Conservation (phyloP, 2,888 invertebrate species). For the Caenorhabditis wallacei region DNA sequence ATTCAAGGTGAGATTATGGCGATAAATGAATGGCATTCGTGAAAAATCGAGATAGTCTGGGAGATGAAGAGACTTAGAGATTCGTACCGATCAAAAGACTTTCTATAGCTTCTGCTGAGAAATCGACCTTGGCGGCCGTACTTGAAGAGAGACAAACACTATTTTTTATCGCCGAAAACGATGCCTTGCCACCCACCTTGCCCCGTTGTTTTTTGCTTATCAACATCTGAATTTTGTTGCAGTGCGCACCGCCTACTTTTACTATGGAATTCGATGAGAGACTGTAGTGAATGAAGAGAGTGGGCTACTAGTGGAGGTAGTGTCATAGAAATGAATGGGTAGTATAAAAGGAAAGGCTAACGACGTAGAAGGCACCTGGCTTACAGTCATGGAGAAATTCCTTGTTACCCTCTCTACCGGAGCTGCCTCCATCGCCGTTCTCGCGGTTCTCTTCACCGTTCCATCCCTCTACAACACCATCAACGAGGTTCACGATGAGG, state of each 20-base stretch:
- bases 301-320: background rate
- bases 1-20: slow-evolving; percentile 63
- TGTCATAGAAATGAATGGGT: slow-evolving; percentile 3
- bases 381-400: slow-evolving; percentile 71
- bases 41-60: background rate
- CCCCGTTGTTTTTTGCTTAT: slow-evolving; percentile 57
- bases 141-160: slow-evolving; percentile 48
- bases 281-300: slow-evolving; percentile 27
- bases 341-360: slow-evolving; percentile 50
- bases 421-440: slow-evolving; percentile 74
- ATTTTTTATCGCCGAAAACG: slow-evolving; percentile 55
- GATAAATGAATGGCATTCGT: slow-evolving; percentile 61
- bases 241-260: slow-evolving; percentile 48
- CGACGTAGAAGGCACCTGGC: slow-evolving; percentile 49
- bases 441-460: slow-evolving; percentile 78
- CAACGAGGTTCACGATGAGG: slow-evolving; percentile 77
- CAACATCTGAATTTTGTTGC: slow-evolving; percentile 56
- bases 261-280: slow-evolving; percentile 52
- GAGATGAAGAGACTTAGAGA: slow-evolving; percentile 33
- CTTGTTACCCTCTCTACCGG: slow-evolving; percentile 68
- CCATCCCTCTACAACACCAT: slow-evolving; percentile 80
- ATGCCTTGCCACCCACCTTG: slow-evolving; percentile 44
- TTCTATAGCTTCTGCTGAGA: slow-evolving; percentile 31
- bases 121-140: slow-evolving; percentile 59
- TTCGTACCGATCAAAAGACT: slow-evolving; percentile 38